Conservation (phyloP, 2,797 vertebrate genomes). For the Anas bahamensis region DNA sequence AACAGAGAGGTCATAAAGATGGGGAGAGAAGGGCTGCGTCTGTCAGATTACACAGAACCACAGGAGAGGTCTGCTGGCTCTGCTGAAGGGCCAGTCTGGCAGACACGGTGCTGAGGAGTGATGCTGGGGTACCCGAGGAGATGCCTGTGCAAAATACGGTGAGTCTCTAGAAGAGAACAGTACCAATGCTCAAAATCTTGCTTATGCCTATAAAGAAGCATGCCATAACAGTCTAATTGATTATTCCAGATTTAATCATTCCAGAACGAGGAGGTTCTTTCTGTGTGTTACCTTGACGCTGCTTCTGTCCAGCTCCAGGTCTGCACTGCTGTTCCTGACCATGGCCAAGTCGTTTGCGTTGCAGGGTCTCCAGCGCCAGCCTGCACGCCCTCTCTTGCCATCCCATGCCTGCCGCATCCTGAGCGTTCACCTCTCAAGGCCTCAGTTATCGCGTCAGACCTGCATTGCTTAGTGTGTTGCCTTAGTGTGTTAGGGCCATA, state of each 20-base stretch:
- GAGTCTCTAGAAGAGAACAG: background rate
- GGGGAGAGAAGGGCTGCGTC: background rate
- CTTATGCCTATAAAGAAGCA: background rate
- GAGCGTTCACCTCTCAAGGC: background rate
- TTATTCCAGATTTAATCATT: background rate
- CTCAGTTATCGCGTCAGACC: background rate
- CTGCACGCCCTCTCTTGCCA: background rate
- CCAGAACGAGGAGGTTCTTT: background rate
- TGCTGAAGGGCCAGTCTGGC: background rate
- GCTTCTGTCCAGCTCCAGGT: background rate
- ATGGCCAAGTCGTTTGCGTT: fast-evolving
- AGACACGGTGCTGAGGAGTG: background rate
- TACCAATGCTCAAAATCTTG: background rate
- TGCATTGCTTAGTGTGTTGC: background rate
- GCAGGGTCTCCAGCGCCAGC: background rate
- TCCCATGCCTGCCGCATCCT: background rate
- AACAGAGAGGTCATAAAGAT: background rate
- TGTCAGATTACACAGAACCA: background rate
- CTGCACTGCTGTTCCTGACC: background rate
- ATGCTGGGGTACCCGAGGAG: background rate
- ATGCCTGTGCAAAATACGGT: background rate
- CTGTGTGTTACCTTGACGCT: background rate
- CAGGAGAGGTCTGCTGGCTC: background rate
- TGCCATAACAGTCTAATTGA: background rate
- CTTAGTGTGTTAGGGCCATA: background rate